Evolutionary conservation across 2,797 vertebrate species (phyloP).

Genomic region (Sebastes oblongus): DNA sequence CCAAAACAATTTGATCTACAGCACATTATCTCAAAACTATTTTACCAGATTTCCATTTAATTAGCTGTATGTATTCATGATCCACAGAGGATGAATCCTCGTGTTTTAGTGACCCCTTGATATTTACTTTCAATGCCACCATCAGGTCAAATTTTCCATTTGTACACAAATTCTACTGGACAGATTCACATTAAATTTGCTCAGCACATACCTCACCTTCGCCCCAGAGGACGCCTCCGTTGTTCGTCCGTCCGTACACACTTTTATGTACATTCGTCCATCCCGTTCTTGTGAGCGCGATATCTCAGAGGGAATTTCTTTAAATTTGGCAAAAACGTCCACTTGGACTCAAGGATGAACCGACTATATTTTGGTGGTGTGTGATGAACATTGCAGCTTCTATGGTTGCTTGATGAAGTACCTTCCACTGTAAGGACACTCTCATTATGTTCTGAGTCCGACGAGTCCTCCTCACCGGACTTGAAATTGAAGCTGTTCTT

Average conservation of each 20-base stretch:
- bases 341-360: too few species aligned
- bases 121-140: not conserved
- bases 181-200: not conserved
- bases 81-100: not conserved
- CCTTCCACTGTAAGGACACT: not conserved
- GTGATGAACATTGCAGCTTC: not conserved
- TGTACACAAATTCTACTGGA: not conserved
- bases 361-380: too few species aligned
- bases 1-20: not conserved
- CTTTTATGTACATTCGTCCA: too few species aligned
- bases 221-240: not conserved
- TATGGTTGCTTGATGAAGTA: not conserved
- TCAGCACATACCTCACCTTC: not conserved
- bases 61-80: not conserved
- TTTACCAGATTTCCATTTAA: not conserved
- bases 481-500: not conserved
- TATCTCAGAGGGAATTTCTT: too few species aligned
- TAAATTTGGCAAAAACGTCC: too few species aligned
- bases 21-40: not conserved
- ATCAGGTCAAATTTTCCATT: not conserved
- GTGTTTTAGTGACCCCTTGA: not conserved
- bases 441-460: not conserved
- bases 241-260: too few species aligned
- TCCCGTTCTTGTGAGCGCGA: too few species aligned
- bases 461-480: not conserved